A percentile compares a stretch with the other conserved stretches of the same genome.
These are phyloP conservation scores for Vireo griseus DNA, from an alignment of 2,797 vertebrate species.

Conservation along the genomic window DNA sequence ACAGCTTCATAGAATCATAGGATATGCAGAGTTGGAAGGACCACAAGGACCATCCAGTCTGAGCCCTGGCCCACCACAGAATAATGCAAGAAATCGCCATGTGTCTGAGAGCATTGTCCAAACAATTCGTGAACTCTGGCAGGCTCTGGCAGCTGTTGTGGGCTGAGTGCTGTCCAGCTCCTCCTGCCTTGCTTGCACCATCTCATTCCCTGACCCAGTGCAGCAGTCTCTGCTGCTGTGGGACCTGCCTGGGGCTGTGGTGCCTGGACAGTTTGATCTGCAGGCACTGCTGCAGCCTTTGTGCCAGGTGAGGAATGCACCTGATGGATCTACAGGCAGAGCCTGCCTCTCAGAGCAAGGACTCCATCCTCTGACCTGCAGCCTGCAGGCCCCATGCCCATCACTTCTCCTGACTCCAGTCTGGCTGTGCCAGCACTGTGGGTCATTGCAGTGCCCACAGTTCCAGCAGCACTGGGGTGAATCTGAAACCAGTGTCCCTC, in stretches of 20 bases:
- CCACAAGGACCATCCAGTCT: background rate
- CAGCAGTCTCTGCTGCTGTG: background rate
- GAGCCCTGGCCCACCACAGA: background rate
- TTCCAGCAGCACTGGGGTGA: background rate
- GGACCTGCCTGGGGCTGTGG: background rate
- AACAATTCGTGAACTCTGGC: background rate
- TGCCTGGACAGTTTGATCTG: background rate
- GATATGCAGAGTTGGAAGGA: background rate
- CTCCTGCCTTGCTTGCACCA: background rate
- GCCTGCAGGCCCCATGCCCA: background rate
- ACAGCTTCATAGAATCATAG: background rate
- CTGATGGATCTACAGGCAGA: background rate
- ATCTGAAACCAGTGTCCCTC: background rate
- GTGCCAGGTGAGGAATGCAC: background rate
- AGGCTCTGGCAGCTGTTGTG: background rate
- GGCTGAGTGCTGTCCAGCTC: background rate
- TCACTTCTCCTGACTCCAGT: background rate
- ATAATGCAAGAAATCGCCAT: accelerated
- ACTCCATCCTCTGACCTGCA: background rate
- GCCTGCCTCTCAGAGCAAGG: background rate
- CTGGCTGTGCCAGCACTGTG: background rate
- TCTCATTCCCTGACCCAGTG: background rate
- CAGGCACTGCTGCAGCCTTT: background rate
- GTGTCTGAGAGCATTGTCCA: background rate
- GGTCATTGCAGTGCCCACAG: background rate